A percentile compares a stretch with the other conserved stretches of the same genome.
phyloP scores from a whole-genome alignment of 2,113 vertebrate genomes.

The Heliornis fulica region DNA sequence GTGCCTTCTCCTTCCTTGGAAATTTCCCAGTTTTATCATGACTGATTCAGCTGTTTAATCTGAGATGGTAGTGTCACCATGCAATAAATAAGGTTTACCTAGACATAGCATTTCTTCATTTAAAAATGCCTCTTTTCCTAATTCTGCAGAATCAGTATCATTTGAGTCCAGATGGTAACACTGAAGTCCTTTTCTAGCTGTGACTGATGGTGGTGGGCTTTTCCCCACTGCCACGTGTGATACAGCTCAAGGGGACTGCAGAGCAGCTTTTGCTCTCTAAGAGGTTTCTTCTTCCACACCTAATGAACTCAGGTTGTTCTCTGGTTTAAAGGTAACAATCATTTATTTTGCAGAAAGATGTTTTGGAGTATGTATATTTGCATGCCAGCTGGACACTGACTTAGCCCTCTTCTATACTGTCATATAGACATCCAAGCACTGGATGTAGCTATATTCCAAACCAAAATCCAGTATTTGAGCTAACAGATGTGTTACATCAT shows the following conservation, averaged over 20 bases:
- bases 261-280: neutral
- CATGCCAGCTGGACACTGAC: neutral
- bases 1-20: neutral
- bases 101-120: neutral
- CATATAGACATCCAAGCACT: neutral
- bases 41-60: conserved; percentile 13
- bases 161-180: neutral
- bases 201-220: neutral
- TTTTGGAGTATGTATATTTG: neutral
- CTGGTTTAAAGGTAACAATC: neutral
- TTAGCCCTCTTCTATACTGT: neutral
- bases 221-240: neutral
- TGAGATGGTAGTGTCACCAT: neutral
- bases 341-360: neutral
- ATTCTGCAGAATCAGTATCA: neutral
- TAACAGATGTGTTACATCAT: neutral
- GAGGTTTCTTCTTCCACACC: neutral
- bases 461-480: neutral
- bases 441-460: neutral
- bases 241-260: neutral
- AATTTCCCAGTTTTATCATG: neutral
- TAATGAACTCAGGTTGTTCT: neutral
- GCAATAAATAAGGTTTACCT: neutral
- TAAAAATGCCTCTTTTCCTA: neutral
- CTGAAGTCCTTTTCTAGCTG: neutral